Evolutionary conservation across 2,797 vertebrate species (phyloP).

Genomic region (Tokudaia tokunoshimensis): DNA sequence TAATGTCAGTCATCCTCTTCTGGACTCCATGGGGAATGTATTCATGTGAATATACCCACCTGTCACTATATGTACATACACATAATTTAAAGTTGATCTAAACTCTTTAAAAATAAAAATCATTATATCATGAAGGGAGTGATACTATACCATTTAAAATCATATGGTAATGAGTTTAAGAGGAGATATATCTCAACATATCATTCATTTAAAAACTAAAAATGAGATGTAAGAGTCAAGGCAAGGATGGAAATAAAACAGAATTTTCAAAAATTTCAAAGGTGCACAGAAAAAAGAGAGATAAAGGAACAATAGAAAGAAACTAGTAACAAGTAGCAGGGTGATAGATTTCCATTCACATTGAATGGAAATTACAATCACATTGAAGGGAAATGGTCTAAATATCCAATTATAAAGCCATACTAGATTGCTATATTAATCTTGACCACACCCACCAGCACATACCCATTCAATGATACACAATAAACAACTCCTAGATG

Average conservation of each 20-base stretch:
- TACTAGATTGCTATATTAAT: not conserved
- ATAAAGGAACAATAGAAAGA: not conserved
- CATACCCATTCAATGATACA: not conserved
- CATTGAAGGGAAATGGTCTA: not conserved
- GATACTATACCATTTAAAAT: not conserved
- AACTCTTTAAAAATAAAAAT: not conserved
- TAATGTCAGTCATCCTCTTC: not conserved
- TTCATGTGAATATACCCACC: not conserved
- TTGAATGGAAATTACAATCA: not conserved
- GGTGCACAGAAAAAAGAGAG: not conserved
- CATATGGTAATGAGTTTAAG: not conserved
- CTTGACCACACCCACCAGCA: too few species aligned
- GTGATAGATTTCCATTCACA: not conserved
- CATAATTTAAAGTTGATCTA: not conserved
- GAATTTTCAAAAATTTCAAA: not conserved
- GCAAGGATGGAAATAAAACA: not conserved
- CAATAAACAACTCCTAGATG: not conserved
- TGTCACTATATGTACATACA: not conserved
- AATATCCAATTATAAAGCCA: not conserved
- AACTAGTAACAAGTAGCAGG: not conserved
- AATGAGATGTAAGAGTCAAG: not conserved
- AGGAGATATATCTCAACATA: not conserved
- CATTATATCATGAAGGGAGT: not conserved
- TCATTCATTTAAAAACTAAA: not conserved
- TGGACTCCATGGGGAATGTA: not conserved